Evolutionary conservation across 2,113 vertebrate genomes (phyloP).

Genomic region (Sinosuthora webbiana): DNA sequence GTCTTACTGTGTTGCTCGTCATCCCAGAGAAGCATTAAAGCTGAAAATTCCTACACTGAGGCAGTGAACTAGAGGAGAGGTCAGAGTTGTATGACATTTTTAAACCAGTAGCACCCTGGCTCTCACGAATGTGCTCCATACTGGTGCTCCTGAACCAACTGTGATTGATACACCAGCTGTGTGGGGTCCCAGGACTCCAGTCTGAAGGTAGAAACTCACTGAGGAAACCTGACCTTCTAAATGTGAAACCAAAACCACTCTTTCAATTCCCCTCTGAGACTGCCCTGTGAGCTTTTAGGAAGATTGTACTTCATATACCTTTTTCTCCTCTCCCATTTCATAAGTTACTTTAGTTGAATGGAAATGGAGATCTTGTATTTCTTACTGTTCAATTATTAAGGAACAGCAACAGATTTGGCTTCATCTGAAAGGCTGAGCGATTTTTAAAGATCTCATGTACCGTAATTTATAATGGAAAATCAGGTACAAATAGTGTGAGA

Average conservation of each 20-base stretch:
- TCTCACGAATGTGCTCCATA: neutral
- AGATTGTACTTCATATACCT: neutral
- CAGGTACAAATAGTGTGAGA: conserved; percentile 46
- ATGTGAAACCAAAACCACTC: neutral
- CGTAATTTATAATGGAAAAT: conserved; percentile 58
- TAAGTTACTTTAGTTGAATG: conserved; percentile 26
- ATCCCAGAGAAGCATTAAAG: neutral
- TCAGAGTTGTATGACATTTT: neutral
- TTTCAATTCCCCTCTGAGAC: neutral
- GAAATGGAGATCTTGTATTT: conserved; percentile 48
- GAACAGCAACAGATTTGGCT: conserved; percentile 20
- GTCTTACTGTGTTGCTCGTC: neutral
- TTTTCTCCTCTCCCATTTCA: neutral
- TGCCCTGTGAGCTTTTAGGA: neutral
- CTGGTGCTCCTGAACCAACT: neutral
- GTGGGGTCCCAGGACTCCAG: neutral
- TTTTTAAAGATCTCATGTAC: conserved; percentile 64
- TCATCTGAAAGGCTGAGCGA: conserved; percentile 37
- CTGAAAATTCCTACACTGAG: neutral
- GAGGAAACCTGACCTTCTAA: neutral
- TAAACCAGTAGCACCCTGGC: neutral
- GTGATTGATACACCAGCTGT: neutral
- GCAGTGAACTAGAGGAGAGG: neutral
- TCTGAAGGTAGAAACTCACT: neutral
- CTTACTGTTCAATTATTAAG: conserved; percentile 60